phyloP scores from a whole-genome alignment of 2,888 invertebrate species.

The Acrobasis suavella region DNA sequence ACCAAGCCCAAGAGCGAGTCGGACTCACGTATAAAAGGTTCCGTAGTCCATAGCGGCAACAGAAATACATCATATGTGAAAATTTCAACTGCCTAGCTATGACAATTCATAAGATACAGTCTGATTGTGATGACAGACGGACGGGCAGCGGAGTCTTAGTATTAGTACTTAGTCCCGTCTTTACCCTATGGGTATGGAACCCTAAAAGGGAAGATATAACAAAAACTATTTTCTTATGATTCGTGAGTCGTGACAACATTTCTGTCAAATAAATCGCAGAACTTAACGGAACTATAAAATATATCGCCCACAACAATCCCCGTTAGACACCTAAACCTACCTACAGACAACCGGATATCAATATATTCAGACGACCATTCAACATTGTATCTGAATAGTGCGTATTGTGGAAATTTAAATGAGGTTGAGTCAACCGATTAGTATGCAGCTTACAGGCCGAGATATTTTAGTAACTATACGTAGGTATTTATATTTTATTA shows the following conservation, averaged over 20 bases:
- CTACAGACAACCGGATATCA: slow-evolving; percentile 6
- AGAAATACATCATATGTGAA: too few species aligned
- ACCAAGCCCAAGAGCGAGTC: too few species aligned
- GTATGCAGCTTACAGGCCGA: not conserved
- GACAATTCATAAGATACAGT: too few species aligned
- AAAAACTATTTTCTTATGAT: too few species aligned
- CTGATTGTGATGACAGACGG: too few species aligned
- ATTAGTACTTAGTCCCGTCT: too few species aligned
- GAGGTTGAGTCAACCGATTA: slow-evolving; percentile 15
- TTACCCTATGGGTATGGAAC: too few species aligned
- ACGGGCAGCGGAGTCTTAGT: too few species aligned
- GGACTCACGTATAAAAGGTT: too few species aligned
- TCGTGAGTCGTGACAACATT: not conserved
- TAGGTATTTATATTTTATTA: not conserved
- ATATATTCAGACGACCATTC: slow-evolving; percentile 18
- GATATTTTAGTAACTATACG: not conserved
- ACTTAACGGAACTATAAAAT: not conserved
- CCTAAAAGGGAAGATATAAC: too few species aligned
- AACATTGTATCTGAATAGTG: not conserved
- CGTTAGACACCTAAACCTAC: slow-evolving; percentile 12
- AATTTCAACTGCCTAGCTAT: too few species aligned
- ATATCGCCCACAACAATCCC: slow-evolving; percentile 5
- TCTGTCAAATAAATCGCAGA: not conserved
- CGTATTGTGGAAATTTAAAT: slow-evolving; percentile 13
- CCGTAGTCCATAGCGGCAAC: too few species aligned